Evolutionary conservation across 2,888 invertebrate genomes (phyloP).

Genomic region (Myopa testacea): DNA sequence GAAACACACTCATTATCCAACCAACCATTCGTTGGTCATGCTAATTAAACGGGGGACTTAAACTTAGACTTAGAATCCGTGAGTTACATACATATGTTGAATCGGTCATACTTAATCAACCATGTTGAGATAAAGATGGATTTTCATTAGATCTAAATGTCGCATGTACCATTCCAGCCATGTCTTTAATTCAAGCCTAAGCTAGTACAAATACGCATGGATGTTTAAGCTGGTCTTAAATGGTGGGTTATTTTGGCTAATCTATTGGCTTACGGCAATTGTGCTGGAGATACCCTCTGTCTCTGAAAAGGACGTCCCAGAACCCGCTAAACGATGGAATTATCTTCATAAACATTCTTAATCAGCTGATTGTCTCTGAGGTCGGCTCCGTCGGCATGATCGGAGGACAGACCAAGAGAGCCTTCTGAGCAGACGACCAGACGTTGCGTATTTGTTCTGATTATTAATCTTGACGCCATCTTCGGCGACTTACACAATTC

Average conservation of each 20-base stretch:
- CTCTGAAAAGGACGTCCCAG: slow-evolving; percentile 60
- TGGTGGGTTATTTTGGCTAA: slow-evolving; percentile 6
- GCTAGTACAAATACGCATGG: not conserved
- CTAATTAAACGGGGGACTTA: no score
- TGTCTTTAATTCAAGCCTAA: no score
- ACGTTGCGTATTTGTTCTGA: slow-evolving; percentile 11
- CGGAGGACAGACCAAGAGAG: not conserved
- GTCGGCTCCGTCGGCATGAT: not conserved
- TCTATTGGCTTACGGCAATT: slow-evolving; percentile 7
- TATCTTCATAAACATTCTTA: slow-evolving; percentile 63
- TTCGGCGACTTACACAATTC: not conserved
- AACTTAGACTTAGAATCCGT: no score
- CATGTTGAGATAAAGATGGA: no score
- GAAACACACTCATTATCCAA: no score
- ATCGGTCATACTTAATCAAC: no score
- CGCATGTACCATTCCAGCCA: no score
- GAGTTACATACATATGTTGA: no score
- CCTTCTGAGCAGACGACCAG: not conserved
- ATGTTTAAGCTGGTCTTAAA: not conserved
- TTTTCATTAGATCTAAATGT: no score
- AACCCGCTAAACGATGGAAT: slow-evolving; percentile 63
- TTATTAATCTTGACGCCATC: slow-evolving; percentile 32
- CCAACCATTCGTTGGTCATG: no score
- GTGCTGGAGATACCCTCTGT: slow-evolving; percentile 18
- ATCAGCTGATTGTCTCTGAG: slow-evolving; percentile 51